Percentiles rank a stretch among this genome's conserved stretches.
phyloP scores from a whole-genome alignment of 2,797 vertebrate species.

The Lophotriccus pileatus region DNA sequence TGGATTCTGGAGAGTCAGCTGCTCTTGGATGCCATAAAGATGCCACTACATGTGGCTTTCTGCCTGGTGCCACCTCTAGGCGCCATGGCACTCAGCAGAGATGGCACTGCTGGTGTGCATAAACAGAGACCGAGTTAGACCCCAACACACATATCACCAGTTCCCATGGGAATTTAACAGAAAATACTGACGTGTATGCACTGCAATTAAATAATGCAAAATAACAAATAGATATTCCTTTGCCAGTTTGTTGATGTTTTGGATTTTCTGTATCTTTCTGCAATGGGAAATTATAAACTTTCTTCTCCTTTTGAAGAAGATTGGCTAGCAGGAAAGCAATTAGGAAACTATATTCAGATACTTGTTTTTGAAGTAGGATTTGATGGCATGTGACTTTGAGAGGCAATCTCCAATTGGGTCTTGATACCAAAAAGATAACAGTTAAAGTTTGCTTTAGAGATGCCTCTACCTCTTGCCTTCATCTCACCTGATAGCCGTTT shows the following conservation, averaged over 20 bases:
- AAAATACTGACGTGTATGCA: rapidly evolving
- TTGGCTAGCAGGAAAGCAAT: background rate
- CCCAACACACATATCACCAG: background rate
- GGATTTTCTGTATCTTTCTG: background rate
- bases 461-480: background rate
- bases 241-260: background rate
- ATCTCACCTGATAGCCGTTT: conserved; percentile 85
- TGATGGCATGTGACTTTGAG: background rate
- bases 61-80: background rate
- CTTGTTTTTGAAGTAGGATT: background rate
- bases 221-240: background rate
- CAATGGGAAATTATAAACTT: background rate
- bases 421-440: background rate
- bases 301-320: background rate
- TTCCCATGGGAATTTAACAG: background rate
- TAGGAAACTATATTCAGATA: background rate
- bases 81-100: background rate
- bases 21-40: background rate
- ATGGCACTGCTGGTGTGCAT: background rate
- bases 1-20: rapidly evolving
- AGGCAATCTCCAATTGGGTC: background rate
- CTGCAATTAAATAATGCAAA: background rate
- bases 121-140: background rate
- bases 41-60: background rate
- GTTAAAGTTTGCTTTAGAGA: background rate